Base-by-base conservation (phyloP, 2,113 vertebrate species). In the Actenoides lindsayi region DNA sequence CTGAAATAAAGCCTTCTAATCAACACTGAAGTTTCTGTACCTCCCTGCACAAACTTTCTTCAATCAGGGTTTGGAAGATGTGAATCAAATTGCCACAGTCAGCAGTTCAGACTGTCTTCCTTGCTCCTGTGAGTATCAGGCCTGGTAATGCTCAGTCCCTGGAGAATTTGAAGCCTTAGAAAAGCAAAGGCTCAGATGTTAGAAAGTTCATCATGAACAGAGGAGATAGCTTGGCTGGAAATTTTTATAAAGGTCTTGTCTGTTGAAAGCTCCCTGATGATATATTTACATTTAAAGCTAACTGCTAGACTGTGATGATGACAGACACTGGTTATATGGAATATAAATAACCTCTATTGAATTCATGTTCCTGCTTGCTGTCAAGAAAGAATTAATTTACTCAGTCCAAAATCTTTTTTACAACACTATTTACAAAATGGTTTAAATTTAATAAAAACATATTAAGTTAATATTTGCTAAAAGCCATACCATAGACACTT, bases 381-480 rank as follows among this genome's bases (percentile, higher is more conserved):
- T 63, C 51, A 81, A 25, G 56, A 56, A 71, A 67, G 11, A 54
- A 91, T 74, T 91, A 69, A 94, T 83, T 92, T 88, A 4, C 28
- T 90, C 30, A 89, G 64, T 44, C 48, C 30, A 63, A 86, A 73
- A 3, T 56, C 7, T 86, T 83, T 94, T 88, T 86, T 59, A 63
- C 20, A 91, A 80, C 69, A 74, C 21, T 79, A 41, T 92, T 94
- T 90, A 86, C 46, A 59, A 87, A 93, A 54, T 42, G 16, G 7
- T 67, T 90, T 67, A 77, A 86, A 80, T 94, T 54, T 70, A 86
- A 57, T 80, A 83, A 88, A 88, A 92, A 28, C 5, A 15, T 63
- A 74, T 64, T 37, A 74, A 57, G 35, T 75, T 83, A 91, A 62
- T 94, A 71, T 95, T 93, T 94, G 42, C 64, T 64, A 87, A 48